Conservation (phyloP, 2,797 vertebrate genomes). For the Sebastes itinus region DNA sequence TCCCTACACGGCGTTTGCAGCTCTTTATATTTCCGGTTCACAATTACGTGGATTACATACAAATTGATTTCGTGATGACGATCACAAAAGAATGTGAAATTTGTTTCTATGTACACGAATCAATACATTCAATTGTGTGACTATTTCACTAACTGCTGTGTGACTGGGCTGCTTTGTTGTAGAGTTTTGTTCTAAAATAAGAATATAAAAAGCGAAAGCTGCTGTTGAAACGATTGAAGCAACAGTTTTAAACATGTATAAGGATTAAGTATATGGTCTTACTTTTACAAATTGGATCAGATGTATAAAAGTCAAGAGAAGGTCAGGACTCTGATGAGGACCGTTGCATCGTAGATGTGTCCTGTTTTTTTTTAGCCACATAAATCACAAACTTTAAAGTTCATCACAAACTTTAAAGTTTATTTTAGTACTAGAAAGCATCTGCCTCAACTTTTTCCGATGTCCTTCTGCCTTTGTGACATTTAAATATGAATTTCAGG, state of each 20-base stretch:
- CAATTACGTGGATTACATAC: too few species aligned
- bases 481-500: background rate
- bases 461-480: background rate
- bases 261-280: background rate
- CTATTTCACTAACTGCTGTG: too few species aligned
- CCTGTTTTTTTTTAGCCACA: background rate
- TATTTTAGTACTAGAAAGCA: background rate
- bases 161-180: too few species aligned
- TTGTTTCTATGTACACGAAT: fast-evolving
- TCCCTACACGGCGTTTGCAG: too few species aligned
- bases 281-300: background rate
- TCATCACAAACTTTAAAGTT: background rate
- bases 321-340: background rate
- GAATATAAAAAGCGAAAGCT: background rate
- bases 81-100: too few species aligned
- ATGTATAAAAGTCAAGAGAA: background rate
- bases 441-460: background rate
- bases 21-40: too few species aligned
- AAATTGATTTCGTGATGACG: too few species aligned
- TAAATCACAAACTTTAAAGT: background rate
- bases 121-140: too few species aligned
- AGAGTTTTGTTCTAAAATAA: background rate
- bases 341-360: background rate
- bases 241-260: background rate
- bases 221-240: background rate